A percentile compares a stretch with the other conserved stretches of the same genome.
Conservation (phyloP, 2,797 vertebrate species). For the Sebastolobus altivelis region DNA sequence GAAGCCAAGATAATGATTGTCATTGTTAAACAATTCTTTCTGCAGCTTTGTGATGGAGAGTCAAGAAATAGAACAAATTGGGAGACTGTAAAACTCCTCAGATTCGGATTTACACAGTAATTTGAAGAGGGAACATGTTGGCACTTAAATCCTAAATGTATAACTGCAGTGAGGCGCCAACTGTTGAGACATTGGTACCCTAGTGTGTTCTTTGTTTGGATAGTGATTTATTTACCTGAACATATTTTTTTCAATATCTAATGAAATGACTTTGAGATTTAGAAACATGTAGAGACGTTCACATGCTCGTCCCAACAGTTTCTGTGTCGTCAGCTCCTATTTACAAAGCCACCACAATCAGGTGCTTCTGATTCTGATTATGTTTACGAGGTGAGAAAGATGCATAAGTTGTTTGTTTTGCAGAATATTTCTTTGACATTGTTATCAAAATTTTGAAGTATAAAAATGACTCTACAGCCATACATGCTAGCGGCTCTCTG, state of each 20-base stretch:
- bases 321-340: neutral
- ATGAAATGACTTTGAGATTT: neutral
- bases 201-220: neutral
- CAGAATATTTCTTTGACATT: neutral
- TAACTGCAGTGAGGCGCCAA: neutral
- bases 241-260: neutral
- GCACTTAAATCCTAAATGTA: slow-evolving; percentile 15
- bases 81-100: neutral
- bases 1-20: neutral
- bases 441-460: neutral
- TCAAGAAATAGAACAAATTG: neutral
- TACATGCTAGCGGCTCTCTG: neutral
- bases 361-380: neutral
- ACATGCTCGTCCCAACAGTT: neutral
- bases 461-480: neutral
- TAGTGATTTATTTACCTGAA: slow-evolving; percentile 20
- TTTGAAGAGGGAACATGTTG: slow-evolving; percentile 23
- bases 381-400: too few species aligned
- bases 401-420: neutral
- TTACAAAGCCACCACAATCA: neutral
- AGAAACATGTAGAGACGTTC: neutral
- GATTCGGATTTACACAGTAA: slow-evolving; percentile 9
- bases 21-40: neutral
- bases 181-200: neutral
- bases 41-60: slow-evolving; percentile 1